A percentile compares a stretch with the other conserved stretches of the same genome.
Conservation (phyloP, 2,113 vertebrate genomes). For the Scalopus aquaticus region DNA sequence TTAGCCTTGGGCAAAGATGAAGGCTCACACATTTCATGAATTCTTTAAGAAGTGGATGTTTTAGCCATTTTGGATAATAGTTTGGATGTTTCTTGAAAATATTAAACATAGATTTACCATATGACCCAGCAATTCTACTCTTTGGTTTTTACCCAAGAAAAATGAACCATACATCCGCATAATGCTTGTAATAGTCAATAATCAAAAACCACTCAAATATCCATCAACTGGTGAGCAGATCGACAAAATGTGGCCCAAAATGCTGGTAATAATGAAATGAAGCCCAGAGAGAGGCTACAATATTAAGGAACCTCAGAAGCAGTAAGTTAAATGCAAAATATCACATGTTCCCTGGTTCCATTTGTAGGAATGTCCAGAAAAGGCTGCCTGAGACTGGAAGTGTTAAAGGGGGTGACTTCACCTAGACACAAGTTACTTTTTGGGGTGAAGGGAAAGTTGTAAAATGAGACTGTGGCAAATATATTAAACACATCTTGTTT, state of each 20-base stretch:
- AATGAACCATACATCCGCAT: neutral
- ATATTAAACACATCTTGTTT: neutral
- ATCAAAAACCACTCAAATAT: neutral
- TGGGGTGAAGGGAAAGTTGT: neutral
- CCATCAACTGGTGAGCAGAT: neutral
- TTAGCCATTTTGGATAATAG: neutral
- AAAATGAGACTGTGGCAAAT: neutral
- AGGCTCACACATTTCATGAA: neutral
- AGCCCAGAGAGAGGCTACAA: accelerated
- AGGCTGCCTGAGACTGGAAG: neutral
- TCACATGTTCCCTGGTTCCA: too few species aligned
- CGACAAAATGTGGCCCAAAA: too few species aligned
- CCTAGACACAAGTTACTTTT: neutral
- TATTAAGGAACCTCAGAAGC: neutral
- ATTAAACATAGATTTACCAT: neutral
- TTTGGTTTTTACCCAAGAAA: neutral
- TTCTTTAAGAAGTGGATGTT: neutral
- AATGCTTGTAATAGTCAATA: neutral
- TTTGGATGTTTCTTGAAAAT: neutral
- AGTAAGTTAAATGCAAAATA: neutral
- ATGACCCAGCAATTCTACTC: neutral
- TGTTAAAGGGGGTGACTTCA: neutral
- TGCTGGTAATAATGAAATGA: neutral
- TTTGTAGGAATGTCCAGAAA: neutral
- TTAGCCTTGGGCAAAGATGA: neutral